Evolutionary conservation across 2,113 vertebrate species (phyloP).

Genomic region (Suncus etruscus): DNA sequence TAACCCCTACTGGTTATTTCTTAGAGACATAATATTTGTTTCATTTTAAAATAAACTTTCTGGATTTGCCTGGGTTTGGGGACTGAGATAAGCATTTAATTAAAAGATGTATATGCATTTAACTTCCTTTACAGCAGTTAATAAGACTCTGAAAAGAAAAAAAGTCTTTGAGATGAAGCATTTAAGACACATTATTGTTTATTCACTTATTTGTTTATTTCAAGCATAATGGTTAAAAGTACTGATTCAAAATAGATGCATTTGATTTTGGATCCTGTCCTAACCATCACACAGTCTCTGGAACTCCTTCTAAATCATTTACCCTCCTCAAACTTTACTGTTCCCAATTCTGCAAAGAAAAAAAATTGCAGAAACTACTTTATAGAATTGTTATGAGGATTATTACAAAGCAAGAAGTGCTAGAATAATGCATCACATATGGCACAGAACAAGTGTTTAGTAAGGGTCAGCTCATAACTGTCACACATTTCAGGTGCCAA

Average conservation of each 20-base stretch:
- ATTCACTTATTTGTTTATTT: background rate
- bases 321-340: background rate
- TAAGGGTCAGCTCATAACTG: background rate
- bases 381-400: background rate
- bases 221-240: background rate
- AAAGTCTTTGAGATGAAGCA: constrained; percentile 1
- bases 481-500: constrained; percentile 12
- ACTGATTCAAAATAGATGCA: background rate
- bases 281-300: background rate
- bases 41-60: too few species aligned
- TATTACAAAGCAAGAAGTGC: constrained; percentile 4
- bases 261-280: background rate
- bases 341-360: background rate
- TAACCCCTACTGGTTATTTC: background rate
- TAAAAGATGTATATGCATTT: background rate
- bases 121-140: constrained; percentile 35
- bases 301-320: background rate
- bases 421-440: background rate
- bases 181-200: background rate
- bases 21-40: constrained; percentile 22
- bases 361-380: background rate
- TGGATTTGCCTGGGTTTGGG: background rate
- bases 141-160: constrained; percentile 3
- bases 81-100: background rate
- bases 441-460: background rate